Evolutionary conservation across 2,888 invertebrate genomes (phyloP), one percentile per base, ranked within the genome.

Genomic region (Odontothrips loti): DNA sequence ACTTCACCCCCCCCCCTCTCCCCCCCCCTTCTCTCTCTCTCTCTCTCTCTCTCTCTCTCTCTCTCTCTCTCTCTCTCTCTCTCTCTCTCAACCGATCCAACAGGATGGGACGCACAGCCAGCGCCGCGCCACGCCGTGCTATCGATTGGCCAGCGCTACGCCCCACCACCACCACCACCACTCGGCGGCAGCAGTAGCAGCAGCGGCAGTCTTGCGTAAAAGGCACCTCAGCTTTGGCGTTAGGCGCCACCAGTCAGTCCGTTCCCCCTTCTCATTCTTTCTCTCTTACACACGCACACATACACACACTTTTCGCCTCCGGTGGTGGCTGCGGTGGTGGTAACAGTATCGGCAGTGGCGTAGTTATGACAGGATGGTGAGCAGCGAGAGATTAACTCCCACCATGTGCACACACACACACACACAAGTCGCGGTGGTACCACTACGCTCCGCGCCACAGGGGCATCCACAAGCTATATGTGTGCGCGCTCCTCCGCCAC

Each of bases 331-430:
- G 68, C 23, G n/a, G n/a, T n/a, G n/a, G n/a, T n/a, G n/a, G n/a
- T n/a, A n/a, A n/a, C n/a, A n/a, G n/a, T n/a, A n/a, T n/a, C n/a
- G n/a, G n/a, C n/a, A n/a, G 51, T 12, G 10, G 51, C 10, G 51
- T 58, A 20, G 6, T 6, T 58, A 15, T 58, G 58, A 20, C 20
- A 20, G 58, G 11, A 20, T 58, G 58, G 23, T 75, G 68, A 23
- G 68, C 68, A 68, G n/a, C 23, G 68, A 68, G 68, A 75, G 68
- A 75, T 75, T 75, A 75, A 75, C 68, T 75, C 68, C 68, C 68
- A 27, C 68, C 68, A 75, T 12, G 23, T 27, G 23, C 27, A 75
- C 68, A 27, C 68, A 23, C 27, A 75, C 68, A n/a, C 9, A 1
- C 68, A 23, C 68, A 23, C 68, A 27, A 8, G 27, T 43, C 68